phyloP scores from a whole-genome alignment of 53 echinoderm and acorn worm species.

The Glandiceps talaboti region DNA sequence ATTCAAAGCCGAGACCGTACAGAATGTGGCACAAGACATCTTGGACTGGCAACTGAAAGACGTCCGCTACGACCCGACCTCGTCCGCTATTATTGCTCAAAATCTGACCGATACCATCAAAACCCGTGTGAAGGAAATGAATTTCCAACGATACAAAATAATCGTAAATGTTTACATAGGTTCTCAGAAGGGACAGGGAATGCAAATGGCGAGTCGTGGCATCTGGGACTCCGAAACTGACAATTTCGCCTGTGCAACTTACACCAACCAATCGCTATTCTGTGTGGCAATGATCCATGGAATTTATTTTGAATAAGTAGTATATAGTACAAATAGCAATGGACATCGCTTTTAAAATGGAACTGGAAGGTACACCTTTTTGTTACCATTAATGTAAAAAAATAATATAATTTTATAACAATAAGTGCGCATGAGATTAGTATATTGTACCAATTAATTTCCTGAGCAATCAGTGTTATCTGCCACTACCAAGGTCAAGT shows the following conservation, averaged over 20 bases:
- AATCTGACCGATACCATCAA: slow-evolving; percentile 81
- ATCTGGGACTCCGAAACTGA: slow-evolving; percentile 88
- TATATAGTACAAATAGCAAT: too few relatives aligned
- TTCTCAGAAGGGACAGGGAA: slow-evolving; percentile 59
- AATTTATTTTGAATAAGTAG: slow-evolving; percentile 75
- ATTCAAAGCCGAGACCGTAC: slow-evolving; percentile 33
- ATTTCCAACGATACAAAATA: slow-evolving; percentile 82
- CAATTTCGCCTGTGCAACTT: slow-evolving; percentile 53
- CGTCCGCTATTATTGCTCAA: slow-evolving; percentile 65
- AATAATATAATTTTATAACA: too few relatives aligned
- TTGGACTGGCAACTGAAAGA: slow-evolving; percentile 53
- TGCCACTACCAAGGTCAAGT: too few relatives aligned
- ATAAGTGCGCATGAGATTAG: too few relatives aligned
- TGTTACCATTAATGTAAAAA: too few relatives aligned
- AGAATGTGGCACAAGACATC: slow-evolving; percentile 32
- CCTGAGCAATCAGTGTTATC: too few relatives aligned
- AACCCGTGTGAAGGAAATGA: slow-evolving; percentile 62
- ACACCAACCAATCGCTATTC: slow-evolving; percentile 48
- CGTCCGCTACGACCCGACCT: slow-evolving; percentile 66
- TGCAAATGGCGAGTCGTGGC: slow-evolving; percentile 80
- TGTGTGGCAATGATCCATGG: slow-evolving; percentile 72
- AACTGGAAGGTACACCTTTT: too few relatives aligned
- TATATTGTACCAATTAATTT: too few relatives aligned
- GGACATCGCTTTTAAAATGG: too few relatives aligned
- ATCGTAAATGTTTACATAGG: slow-evolving; percentile 77